These are phyloP conservation scores for Malurus cyaneus DNA, from an alignment of 2,113 vertebrate species.

Conservation along the genomic window DNA sequence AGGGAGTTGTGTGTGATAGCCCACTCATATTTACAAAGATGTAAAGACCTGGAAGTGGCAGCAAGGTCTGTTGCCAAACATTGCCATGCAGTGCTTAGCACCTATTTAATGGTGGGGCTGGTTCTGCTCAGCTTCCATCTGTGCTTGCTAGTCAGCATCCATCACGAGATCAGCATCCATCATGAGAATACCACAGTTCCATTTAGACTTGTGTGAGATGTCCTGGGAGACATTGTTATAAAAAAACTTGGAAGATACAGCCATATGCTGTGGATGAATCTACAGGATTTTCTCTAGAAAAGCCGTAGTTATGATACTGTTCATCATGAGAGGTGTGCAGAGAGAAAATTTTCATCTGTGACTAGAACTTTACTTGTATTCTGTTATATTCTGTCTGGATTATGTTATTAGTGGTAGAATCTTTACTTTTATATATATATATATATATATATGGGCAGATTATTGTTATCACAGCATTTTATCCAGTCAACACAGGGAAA, in stretches of 20 bases:
- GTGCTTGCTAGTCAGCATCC: neutral
- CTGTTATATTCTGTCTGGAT: neutral
- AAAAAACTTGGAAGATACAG: neutral
- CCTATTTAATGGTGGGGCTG: neutral
- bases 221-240: neutral
- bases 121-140: neutral
- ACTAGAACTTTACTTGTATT: neutral
- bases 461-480: neutral
- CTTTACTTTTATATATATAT: neutral
- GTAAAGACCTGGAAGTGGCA: neutral
- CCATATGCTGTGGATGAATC: neutral
- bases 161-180: neutral
- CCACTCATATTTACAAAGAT: neutral
- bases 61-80: neutral
- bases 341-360: neutral
- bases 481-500: neutral
- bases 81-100: neutral
- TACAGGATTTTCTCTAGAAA: neutral
- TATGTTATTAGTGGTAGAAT: neutral
- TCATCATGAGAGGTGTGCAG: neutral
- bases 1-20: neutral
- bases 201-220: accelerated
- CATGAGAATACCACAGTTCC: neutral
- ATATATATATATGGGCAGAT: no score
- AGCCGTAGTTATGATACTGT: neutral